Conservation (phyloP, 2,113 vertebrate genomes). For the Amia ocellicauda region DNA sequence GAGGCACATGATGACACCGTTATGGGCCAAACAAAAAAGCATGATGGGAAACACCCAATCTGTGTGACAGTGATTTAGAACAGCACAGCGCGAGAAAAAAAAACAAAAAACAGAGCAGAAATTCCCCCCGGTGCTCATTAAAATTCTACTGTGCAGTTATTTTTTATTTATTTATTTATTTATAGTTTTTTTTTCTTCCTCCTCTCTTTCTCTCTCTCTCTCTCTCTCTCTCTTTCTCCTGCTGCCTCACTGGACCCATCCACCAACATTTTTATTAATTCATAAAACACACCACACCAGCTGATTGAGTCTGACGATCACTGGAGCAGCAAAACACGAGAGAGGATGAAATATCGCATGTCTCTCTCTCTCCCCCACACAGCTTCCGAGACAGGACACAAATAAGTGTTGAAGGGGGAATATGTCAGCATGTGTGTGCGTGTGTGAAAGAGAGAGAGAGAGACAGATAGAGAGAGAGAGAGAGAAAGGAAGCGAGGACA, state of each 20-base stretch:
- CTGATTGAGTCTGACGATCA: slow-evolving; percentile 72
- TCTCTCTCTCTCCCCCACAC: slow-evolving; percentile 44
- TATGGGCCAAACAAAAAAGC: slow-evolving; percentile 59
- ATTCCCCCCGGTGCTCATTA: slow-evolving; percentile 75
- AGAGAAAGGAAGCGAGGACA: slow-evolving; percentile 6
- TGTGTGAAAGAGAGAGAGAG: slow-evolving; percentile 1
- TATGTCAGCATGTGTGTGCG: not conserved
- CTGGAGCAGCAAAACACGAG: slow-evolving; percentile 70
- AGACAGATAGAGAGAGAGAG: not conserved
- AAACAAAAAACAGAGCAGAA: slow-evolving; percentile 43
- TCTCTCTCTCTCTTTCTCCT: slow-evolving; percentile 46
- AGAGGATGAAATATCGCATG: slow-evolving; percentile 65
- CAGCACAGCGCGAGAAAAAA: slow-evolving; percentile 51
- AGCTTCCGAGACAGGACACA: slow-evolving; percentile 30
- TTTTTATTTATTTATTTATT: no score
- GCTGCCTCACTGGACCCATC: slow-evolving; percentile 49
- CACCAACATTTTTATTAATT: slow-evolving; percentile 75
- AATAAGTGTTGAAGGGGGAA: slow-evolving; percentile 28
- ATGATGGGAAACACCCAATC: slow-evolving; percentile 67
- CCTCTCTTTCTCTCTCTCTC: slow-evolving; percentile 34
- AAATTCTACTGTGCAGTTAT: slow-evolving; percentile 56
- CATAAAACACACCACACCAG: slow-evolving; percentile 61
- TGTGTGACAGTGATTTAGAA: slow-evolving; percentile 67
- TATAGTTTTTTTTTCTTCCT: slow-evolving; percentile 48
- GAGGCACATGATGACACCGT: slow-evolving; percentile 41